Evolutionary conservation across 2,113 vertebrate species (phyloP), one percentile per base, ranked within the genome.

Genomic region (Poeciliopsis prolifica): DNA sequence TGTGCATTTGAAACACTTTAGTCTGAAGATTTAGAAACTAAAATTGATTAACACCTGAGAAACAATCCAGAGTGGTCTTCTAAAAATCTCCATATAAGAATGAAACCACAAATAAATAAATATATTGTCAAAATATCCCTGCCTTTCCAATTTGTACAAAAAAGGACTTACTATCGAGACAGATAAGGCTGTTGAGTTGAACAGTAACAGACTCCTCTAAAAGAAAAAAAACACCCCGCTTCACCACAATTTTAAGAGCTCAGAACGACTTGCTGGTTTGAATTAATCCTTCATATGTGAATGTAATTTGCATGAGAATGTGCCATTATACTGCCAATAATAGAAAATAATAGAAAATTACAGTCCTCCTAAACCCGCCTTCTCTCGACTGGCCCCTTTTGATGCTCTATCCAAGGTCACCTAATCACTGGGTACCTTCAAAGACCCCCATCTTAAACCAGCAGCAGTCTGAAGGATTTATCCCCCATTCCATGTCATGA

Each of bases 231-330:
- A 29, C 66, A 73, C 70, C 22, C 22, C 29, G 37, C 54, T 37
- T 81, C 67, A 19, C n/a, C 4, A 61, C 40, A 62, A 44, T 72
- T 51, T 40, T 29, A 30, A 70, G 30, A 54, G 44, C 68, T 74
- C 35, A 33, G 75, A 74, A 68, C 54, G 62, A 51, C 58, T 77
- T 58, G 13, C 66, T 48, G 29, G n/a, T 61, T 81, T 48, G 66
- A 90, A 19, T 83, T 29, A 66, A 68, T 60, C 70, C 44, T 70
- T 22, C 35, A 17, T 54, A 26, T 80, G 68, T 81, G 86, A 87
- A 91, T 83, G 42, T 75, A 33, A 91, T 93, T 92, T 91, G 89
- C 89, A 92, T 91, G 75, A 91, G 80, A 92, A 86, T 90, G 82
- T 88, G 86, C 89, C 91, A 90, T 93, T 93, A 91, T 84, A 69